Evolutionary conservation across 2,113 vertebrate species (phyloP).

Genomic region (Scophthalmus maximus): DNA sequence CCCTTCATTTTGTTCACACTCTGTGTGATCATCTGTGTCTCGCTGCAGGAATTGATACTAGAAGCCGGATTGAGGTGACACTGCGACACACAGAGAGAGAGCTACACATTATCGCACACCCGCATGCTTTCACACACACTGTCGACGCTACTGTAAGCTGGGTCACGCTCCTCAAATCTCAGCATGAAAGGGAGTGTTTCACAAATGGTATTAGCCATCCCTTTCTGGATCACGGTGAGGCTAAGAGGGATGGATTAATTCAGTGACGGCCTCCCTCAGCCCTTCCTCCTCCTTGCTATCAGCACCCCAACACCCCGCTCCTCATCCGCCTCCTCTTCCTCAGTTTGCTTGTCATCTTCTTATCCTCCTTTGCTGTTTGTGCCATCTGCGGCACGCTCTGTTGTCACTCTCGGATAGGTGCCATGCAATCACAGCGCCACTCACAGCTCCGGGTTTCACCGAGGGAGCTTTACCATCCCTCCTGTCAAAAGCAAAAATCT

Average conservation of each 20-base stretch:
- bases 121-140: constrained; percentile 2
- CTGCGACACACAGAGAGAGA: not conserved
- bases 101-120: constrained; percentile 13
- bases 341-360: constrained; percentile 18
- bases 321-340: not conserved
- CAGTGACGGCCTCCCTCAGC: not conserved
- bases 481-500: constrained; percentile 22
- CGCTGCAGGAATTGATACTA: not conserved
- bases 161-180: constrained; percentile 23
- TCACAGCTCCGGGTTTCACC: constrained; percentile 14
- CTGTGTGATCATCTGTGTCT: not conserved
- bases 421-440: no score
- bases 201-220: constrained; percentile 32
- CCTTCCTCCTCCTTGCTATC: not conserved
- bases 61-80: not conserved
- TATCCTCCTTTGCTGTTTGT: not conserved
- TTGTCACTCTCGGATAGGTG: not conserved
- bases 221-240: constrained; percentile 23
- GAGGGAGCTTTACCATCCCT: not conserved
- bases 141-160: not conserved
- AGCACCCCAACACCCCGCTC: not conserved
- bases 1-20: not conserved
- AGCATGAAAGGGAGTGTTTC: constrained; percentile 46
- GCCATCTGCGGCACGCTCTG: not conserved
- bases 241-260: constrained; percentile 45